Conservation (phyloP, 2,888 invertebrate genomes). For the Pseudococcus jackbeardsleyi region DNA sequence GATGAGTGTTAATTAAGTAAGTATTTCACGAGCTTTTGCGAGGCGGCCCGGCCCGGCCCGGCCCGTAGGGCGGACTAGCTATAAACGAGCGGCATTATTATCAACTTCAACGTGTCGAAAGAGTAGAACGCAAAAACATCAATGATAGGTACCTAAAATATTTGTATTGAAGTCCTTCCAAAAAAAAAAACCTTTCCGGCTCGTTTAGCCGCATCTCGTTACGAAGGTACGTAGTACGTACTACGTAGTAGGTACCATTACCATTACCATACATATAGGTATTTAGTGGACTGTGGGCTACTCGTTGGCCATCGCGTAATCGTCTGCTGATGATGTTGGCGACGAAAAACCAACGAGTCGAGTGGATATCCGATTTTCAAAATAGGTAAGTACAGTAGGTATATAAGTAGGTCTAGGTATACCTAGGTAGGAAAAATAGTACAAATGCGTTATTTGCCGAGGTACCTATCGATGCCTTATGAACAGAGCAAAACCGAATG, state of each 20-base stretch:
- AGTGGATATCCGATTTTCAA: no score
- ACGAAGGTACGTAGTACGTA: no score
- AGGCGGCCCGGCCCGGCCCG: background rate
- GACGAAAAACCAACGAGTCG: no score
- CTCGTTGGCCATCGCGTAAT: no score
- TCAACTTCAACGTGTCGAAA: conserved; percentile 4
- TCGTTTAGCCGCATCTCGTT: background rate
- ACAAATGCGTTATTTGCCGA: no score
- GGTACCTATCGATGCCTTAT: no score
- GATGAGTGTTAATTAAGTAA: conserved; percentile 28
- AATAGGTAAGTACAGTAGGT: no score
- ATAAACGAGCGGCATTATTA: background rate
- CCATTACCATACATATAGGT: background rate
- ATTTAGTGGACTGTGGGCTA: no score
- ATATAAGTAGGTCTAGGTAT: no score
- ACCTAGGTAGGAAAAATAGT: no score
- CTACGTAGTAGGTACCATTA: background rate
- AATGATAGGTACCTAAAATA: background rate
- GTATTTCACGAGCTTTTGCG: conserved; percentile 1
- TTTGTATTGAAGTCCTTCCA: background rate
- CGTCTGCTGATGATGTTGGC: no score
- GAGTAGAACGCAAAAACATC: conserved; percentile 23
- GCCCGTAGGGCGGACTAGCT: background rate
- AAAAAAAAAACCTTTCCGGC: background rate
- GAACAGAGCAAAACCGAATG: no score